Base-by-base conservation (phyloP, 2,797 vertebrate species). In the Xenops minutus region DNA sequence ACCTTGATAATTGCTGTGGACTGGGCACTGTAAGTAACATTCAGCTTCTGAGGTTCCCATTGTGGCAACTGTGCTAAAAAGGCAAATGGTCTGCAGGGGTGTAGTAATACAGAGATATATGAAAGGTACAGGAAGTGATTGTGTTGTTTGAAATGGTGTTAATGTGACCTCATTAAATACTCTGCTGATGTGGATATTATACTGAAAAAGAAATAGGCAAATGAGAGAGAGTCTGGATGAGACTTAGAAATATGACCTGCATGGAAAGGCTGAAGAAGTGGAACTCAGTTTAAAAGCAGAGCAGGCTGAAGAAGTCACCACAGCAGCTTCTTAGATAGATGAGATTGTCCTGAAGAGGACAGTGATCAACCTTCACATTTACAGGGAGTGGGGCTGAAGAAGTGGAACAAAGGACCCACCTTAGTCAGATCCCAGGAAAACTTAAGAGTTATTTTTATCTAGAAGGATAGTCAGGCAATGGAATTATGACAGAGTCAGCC, bases 1-100 rank as follows among this genome's bases (percentile, higher is more conserved):
- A 99, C 99, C 3, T 97, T 99, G 85, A 99, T 99, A 79, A 99
- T 99, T 26, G 99, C 99, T 0, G 99, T 99, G 2, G 99, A 99
- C 92, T 99, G 99, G 99, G 99, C 99, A 24, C 97, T 99, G 99
- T 99, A 97, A 99, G 99, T 99, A 80, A 34, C 32, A 48, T 27
- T 22, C 46, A 78, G 34, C n/a, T 81, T 61, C n/a, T 55, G 46
- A 55, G 43, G 27, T 61, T 88, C 92, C 74, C 46, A 54, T 6
- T n/a, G 43, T 61, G 67, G n/a, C n/a, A 52, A 74, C 23, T 30
- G 9, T 32, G 52, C 55, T 83, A 67, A 61, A 87, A 88, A 49
- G 52, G 36, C 26, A 81, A 62, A 69, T 20, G 19, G 62, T 66
- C n/a, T 62, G 83, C 56, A 73, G 27, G 27, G 27, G 23, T 32